These are phyloP conservation scores for Hystrix cristata DNA, from an alignment of 2,113 vertebrate genomes.

Conservation along the genomic window DNA sequence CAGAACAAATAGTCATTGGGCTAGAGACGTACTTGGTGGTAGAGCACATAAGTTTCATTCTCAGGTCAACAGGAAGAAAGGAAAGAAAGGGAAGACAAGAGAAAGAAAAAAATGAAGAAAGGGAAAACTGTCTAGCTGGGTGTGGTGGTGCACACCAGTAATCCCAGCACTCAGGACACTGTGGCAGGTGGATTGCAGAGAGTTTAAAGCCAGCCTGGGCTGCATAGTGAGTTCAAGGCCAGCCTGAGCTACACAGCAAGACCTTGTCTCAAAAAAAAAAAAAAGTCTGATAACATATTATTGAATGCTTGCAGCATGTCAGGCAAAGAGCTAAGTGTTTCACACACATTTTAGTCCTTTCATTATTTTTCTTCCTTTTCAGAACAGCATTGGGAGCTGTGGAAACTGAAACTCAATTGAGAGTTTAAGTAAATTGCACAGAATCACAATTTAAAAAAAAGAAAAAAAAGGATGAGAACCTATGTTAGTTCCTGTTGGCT, in stretches of 20 bases:
- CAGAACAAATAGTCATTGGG: background rate
- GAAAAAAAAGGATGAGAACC: background rate
- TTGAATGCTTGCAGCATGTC: background rate
- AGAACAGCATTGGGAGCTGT: background rate
- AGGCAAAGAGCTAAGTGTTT: background rate
- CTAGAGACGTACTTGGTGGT: background rate
- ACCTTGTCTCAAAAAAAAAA: background rate
- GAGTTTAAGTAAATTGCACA: background rate
- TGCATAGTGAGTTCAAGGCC: too few relatives aligned
- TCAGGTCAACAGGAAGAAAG: background rate
- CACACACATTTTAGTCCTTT: background rate
- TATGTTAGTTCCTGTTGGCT: background rate
- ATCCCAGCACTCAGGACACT: too few relatives aligned
- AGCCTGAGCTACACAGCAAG: too few relatives aligned
- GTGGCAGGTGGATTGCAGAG: too few relatives aligned
- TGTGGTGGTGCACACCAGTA: too few relatives aligned
- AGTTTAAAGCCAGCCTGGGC: too few relatives aligned
- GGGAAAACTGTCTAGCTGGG: too few relatives aligned
- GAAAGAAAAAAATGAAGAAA: background rate
- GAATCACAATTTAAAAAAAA: background rate
- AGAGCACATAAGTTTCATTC: background rate
- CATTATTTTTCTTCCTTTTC: background rate
- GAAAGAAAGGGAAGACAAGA: background rate
- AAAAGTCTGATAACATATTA: background rate
- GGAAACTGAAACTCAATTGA: background rate